Percentiles rank a stretch among this genome's conserved stretches.
phyloP scores from a whole-genome alignment of 2,113 vertebrate species.

The Leucopternis melanops region DNA sequence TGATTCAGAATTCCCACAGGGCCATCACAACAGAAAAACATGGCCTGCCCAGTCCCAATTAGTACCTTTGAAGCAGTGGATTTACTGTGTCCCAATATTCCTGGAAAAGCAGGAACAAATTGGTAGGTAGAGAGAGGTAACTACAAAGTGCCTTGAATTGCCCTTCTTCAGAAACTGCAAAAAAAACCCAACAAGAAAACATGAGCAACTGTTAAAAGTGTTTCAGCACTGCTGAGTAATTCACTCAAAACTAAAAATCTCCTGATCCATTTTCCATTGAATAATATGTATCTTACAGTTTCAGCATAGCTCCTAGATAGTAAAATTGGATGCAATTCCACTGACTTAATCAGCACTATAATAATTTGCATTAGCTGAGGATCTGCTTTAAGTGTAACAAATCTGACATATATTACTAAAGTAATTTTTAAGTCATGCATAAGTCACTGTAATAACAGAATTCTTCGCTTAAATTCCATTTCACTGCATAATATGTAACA shows the following conservation, averaged over 20 bases:
- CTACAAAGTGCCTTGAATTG: slow-evolving; percentile 88
- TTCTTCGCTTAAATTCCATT: not conserved
- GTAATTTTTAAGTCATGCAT: not conserved
- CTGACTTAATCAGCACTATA: not conserved
- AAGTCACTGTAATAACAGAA: not conserved
- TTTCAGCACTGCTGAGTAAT: not conserved
- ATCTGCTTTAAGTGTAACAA: not conserved
- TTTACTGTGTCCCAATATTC: slow-evolving; percentile 82
- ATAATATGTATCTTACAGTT: not conserved
- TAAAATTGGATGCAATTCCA: not conserved
- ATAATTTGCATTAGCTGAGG: not conserved
- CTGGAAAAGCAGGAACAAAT: slow-evolving; percentile 92
- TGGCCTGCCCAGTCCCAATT: not conserved
- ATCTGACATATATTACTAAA: not conserved
- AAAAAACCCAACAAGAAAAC: slow-evolving; percentile 1
- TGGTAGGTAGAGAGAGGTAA: slow-evolving; percentile 89
- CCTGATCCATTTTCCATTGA: not conserved
- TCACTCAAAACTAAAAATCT: not conserved
- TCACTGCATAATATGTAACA: not conserved
- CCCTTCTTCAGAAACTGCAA: slow-evolving; percentile 79
- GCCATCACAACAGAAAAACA: not conserved
- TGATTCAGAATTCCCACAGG: not conserved
- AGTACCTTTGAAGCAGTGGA: slow-evolving; percentile 85
- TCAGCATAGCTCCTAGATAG: not conserved
- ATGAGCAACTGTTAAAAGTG: not conserved